These are phyloP conservation scores for Ditula angustiorana DNA, from an alignment of 2,888 invertebrate species.

Conservation along the genomic window DNA sequence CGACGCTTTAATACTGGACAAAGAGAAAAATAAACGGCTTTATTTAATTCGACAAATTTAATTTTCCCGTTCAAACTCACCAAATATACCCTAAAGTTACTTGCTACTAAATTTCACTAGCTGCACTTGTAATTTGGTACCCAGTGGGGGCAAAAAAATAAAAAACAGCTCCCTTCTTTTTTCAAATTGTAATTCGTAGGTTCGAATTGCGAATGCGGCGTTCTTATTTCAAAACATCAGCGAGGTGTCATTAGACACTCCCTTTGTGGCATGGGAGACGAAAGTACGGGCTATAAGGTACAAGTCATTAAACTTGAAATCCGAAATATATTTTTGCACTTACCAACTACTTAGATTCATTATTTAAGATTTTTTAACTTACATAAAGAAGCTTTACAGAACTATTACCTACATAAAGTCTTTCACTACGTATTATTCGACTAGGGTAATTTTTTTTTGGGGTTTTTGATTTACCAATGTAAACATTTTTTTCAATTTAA, in stretches of 20 bases:
- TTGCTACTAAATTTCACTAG: background rate
- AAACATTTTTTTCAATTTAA: no score
- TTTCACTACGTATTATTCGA: no score
- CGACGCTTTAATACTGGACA: conserved; percentile 80
- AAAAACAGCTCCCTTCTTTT: conserved; percentile 78
- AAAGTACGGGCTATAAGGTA: conserved; percentile 53
- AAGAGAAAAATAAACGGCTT: conserved; percentile 84
- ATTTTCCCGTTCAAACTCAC: conserved; percentile 8
- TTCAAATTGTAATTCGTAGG: conserved; percentile 84
- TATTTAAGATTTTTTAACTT: no score
- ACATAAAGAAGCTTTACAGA: no score
- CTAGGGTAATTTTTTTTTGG: no score
- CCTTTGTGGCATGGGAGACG: conserved; percentile 59
- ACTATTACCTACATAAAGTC: no score
- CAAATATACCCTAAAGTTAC: conserved; percentile 30
- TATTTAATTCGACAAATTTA: conserved; percentile 69
- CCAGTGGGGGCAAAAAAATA: conserved; percentile 61
- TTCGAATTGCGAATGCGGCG: conserved; percentile 83
- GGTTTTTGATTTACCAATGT: no score
- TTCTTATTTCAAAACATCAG: conserved; percentile 85
- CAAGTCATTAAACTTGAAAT: no score
- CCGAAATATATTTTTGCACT: no score
- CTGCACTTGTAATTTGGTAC: conserved; percentile 44
- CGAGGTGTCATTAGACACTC: conserved; percentile 84
- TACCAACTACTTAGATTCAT: no score